A percentile compares a stretch with the other conserved stretches of the same genome.
Evolutionary conservation across 2,113 vertebrate genomes (phyloP).

Genomic region (Tor tambroides): DNA sequence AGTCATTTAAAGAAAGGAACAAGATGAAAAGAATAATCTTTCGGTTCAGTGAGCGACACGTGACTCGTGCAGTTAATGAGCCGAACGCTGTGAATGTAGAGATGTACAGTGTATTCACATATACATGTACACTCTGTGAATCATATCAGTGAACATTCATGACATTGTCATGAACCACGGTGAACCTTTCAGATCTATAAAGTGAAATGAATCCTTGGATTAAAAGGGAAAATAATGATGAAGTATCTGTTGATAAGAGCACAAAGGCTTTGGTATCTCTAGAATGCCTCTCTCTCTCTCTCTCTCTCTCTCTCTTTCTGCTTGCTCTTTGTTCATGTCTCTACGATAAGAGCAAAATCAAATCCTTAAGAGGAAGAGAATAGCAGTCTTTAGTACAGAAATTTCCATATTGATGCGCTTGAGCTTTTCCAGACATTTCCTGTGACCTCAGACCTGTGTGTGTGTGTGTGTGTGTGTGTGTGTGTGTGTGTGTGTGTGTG

Average conservation of each 20-base stretch:
- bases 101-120: not conserved
- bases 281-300: too few relatives aligned
- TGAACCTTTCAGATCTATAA: conserved; percentile 61
- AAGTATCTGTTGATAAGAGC: conserved; percentile 55
- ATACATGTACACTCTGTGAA: not conserved
- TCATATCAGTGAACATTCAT: conserved; percentile 46
- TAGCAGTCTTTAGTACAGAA: conserved; percentile 31
- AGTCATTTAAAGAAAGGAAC: not conserved
- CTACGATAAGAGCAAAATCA: conserved; percentile 61
- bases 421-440: conserved; percentile 63
- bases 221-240: conserved; percentile 56
- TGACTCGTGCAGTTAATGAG: not conserved
- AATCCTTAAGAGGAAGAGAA: conserved; percentile 52
- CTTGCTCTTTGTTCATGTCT: conserved; percentile 49
- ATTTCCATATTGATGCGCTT: too few relatives aligned
- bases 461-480: conserved; percentile 18
- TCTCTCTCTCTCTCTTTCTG: too few relatives aligned
- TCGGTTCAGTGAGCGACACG: not conserved
- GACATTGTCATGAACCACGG: conserved; percentile 63
- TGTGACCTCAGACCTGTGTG: conserved; percentile 57
- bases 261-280: conserved; percentile 51
- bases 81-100: not conserved
- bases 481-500: too few relatives aligned
- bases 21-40: not conserved
- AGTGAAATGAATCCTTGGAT: conserved; percentile 60